Evolutionary conservation across 2,888 invertebrate genomes (phyloP), one percentile per base, ranked within the genome.

Genomic region (Euclidia mi): DNA sequence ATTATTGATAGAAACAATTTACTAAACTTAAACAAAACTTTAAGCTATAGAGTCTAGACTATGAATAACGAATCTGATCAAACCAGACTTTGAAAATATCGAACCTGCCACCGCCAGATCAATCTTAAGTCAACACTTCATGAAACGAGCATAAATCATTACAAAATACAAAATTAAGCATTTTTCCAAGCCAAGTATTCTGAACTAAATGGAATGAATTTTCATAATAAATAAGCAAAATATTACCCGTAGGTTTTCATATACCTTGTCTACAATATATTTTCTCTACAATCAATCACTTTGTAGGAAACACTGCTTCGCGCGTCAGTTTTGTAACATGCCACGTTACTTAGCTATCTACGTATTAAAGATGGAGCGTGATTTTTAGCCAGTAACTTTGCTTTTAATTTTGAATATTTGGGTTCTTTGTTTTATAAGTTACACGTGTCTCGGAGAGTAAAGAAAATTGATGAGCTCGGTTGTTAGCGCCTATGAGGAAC

Each of bases 161-260:
- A 34, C 34, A 4, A 12, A 10, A 34, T 12, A 6, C 11, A 34
- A 34, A 34, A 12, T 12, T 12, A 11, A 31, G 11, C 31, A 6
- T 11, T 34, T 34, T 34, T 12, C 11, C 34, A 34, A 10, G 12
- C 34, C 34, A 34, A 34, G 34, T 34, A 12, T 34, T 34, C 7
- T 7, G 20, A n/a, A 15, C n/a, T 45, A 42, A 48, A 25, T 25
- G 32, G 35, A 48, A 42, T 41, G 12, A 32, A 48, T 65, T 53
- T 51, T 62, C 15, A 45, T 55, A 62, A 51, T 34, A 15, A n/a
- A n/a, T 55, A 31, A 51, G 53, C 48, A 46, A 46, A 66, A 38
- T 41, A 34, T 51, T 37, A 55, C 32, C 38, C 7, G 2, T 35
- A 35, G 15, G 9, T 49, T 53, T 53, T 29, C 32, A 32, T 41